These are phyloP conservation scores for Cremastinae sp. DNA, from an alignment of 2,888 invertebrate species.

Conservation along the genomic window DNA sequence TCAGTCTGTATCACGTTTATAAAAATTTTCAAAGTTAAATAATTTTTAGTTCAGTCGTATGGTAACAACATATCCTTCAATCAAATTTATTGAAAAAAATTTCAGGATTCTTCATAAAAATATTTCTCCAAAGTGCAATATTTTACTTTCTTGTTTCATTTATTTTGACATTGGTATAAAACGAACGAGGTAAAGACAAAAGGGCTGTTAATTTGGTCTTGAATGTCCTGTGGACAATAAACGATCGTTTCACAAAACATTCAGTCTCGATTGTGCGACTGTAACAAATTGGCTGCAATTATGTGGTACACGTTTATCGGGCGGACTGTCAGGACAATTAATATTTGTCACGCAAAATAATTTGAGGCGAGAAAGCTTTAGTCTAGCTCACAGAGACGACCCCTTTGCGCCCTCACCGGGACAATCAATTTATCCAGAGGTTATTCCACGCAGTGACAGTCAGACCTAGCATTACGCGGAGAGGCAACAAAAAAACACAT, in stretches of 20 bases:
- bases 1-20: too few relatives aligned
- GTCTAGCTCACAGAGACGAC: not conserved
- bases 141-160: too few relatives aligned
- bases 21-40: too few relatives aligned
- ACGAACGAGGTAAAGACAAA: constrained; percentile 1
- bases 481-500: not conserved
- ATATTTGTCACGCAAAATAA: constrained; percentile 53
- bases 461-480: too few relatives aligned
- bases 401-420: constrained; percentile 5
- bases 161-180: too few relatives aligned
- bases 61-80: too few relatives aligned
- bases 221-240: constrained; percentile 12
- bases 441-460: not conserved
- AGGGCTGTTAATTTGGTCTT: not conserved
- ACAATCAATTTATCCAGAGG: constrained; percentile 25
- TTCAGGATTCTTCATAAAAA: too few relatives aligned
- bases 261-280: constrained; percentile 32
- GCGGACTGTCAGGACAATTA: constrained; percentile 36
- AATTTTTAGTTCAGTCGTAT: too few relatives aligned
- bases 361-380: constrained; percentile 27
- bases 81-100: too few relatives aligned
- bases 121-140: too few relatives aligned
- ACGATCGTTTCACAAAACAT: constrained; percentile 42
- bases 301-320: constrained; percentile 49
- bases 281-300: constrained; percentile 53